A percentile compares a stretch with the other conserved stretches of the same genome.
Conservation (phyloP, 2,113 vertebrate species). For the Marcusenius ussheri region DNA sequence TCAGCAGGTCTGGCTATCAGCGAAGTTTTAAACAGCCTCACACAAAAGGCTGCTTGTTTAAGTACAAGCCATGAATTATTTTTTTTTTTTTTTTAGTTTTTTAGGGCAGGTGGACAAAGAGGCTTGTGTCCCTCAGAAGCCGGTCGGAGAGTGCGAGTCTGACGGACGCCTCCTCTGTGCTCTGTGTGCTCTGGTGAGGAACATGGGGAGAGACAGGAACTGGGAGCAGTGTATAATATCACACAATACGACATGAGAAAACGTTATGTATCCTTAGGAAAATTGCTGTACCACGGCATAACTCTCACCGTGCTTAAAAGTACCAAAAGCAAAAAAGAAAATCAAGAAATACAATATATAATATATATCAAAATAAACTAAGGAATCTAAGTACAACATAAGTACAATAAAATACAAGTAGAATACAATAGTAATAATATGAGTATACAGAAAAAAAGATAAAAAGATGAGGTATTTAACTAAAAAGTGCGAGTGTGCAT, state of each 20-base stretch:
- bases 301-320: not conserved
- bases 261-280: not conserved
- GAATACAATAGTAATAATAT: not conserved
- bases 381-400: not conserved
- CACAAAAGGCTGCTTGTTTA: slow-evolving; percentile 3
- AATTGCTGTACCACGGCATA: not conserved
- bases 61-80: not conserved
- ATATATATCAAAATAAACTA: not conserved
- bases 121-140: not conserved
- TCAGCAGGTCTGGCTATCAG: not conserved
- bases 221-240: not conserved
- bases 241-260: not conserved
- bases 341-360: not conserved
- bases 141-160: not conserved
- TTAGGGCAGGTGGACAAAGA: not conserved
- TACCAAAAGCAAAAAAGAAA: not conserved
- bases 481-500: not conserved
- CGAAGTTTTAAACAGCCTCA: not conserved
- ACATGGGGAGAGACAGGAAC: too few species aligned
- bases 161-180: not conserved
- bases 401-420: not conserved
- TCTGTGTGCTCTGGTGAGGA: not conserved
- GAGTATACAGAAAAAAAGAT: not conserved
- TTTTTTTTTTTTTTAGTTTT: not conserved
- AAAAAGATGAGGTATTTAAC: not conserved